Conservation (phyloP, 2,888 invertebrate species). For the Gymnocheta viridis region DNA sequence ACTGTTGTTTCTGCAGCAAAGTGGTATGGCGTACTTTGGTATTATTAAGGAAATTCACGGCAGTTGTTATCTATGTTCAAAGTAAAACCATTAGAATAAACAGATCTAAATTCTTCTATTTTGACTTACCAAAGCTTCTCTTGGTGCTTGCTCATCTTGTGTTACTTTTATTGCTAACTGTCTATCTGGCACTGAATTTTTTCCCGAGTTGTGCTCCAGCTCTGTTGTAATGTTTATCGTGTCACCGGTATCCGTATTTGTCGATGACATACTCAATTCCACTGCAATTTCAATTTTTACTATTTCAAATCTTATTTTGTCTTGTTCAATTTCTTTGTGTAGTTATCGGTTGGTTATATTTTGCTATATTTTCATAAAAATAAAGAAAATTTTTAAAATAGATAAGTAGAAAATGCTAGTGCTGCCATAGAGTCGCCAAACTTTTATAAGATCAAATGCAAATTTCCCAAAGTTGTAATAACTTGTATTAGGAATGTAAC, state of each 20-base stretch:
- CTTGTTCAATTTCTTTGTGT: background rate
- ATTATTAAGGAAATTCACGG: constrained; percentile 92
- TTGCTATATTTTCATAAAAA: too few relatives aligned
- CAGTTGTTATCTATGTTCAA: constrained; percentile 88
- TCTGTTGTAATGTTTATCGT: constrained; percentile 74
- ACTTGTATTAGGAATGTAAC: too few relatives aligned
- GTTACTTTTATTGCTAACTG: constrained; percentile 26
- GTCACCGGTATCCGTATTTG: constrained; percentile 81
- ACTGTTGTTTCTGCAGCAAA: constrained; percentile 89
- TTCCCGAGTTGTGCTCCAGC: constrained; percentile 58
- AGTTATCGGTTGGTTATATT: too few relatives aligned
- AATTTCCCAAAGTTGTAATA: too few relatives aligned
- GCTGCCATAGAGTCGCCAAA: too few relatives aligned
- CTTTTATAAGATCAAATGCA: too few relatives aligned
- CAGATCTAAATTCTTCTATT: background rate
- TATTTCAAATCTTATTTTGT: background rate
- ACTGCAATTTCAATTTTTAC: constrained; percentile 80
- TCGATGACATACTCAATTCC: constrained; percentile 79
- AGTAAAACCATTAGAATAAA: background rate
- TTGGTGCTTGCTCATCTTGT: constrained; percentile 71
- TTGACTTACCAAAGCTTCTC: constrained; percentile 79
- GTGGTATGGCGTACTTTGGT: constrained; percentile 91
- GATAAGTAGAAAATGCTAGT: too few relatives aligned
- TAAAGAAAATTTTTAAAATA: too few relatives aligned
- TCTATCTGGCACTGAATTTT: constrained; percentile 37